phyloP scores from a whole-genome alignment of 2,113 vertebrate species.

The Alligator mississippiensis region DNA sequence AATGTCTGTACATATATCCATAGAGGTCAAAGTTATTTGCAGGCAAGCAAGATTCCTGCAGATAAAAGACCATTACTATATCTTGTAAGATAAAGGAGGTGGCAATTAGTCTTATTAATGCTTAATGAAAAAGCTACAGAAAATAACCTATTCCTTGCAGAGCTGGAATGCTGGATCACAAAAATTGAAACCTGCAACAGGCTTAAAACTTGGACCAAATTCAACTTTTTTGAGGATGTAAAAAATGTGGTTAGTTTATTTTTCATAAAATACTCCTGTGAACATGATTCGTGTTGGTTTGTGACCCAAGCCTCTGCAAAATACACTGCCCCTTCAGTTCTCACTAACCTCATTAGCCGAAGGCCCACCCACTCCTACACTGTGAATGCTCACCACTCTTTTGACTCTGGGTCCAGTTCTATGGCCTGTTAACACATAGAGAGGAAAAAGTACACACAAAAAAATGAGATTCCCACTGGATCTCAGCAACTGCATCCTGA shows the following conservation, averaged over 20 bases:
- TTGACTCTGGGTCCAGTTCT: neutral
- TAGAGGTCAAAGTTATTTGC: neutral
- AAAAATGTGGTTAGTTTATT: neutral
- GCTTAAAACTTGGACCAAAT: neutral
- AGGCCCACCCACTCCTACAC: neutral
- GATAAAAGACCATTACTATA: neutral
- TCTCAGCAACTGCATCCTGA: neutral
- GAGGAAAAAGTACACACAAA: no score
- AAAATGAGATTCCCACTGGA: no score
- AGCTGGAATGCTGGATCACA: neutral
- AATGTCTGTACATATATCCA: neutral
- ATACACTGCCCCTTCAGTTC: neutral
- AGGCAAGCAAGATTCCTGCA: neutral
- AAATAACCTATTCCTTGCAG: neutral
- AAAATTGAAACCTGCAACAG: neutral
- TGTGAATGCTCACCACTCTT: neutral
- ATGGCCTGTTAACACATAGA: neutral
- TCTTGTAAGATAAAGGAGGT: neutral
- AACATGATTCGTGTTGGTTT: neutral
- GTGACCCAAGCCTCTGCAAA: accelerated
- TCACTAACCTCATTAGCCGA: neutral
- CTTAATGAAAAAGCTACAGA: neutral
- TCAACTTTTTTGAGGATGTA: neutral
- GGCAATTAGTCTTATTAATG: neutral
- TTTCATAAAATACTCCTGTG: neutral